Percentiles rank a stretch among this genome's conserved stretches.
Evolutionary conservation across 1,140 invertebrate genomes (phyloP).

Genomic region (Amyelois transitella): DNA sequence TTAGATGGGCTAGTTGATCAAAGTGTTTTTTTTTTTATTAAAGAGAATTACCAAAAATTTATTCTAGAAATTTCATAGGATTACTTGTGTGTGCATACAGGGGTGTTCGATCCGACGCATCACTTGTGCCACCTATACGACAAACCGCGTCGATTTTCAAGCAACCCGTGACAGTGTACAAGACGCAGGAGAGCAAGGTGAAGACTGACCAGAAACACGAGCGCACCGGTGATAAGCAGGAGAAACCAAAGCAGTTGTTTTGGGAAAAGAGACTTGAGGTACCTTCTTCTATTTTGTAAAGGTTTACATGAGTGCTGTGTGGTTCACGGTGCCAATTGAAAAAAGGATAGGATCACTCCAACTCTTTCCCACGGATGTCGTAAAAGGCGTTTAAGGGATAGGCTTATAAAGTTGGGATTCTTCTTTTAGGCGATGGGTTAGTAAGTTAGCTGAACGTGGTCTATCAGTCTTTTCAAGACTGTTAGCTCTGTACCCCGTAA

Average conservation of each 20-base stretch:
- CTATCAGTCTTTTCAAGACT: too few relatives aligned
- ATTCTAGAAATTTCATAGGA: not conserved
- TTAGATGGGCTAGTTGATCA: too few relatives aligned
- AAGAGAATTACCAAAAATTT: not conserved
- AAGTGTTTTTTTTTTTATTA: not conserved
- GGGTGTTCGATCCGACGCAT: conserved; percentile 89
- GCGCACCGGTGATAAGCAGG: conserved; percentile 80
- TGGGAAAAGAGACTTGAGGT: conserved; percentile 97
- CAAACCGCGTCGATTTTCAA: conserved; percentile 99
- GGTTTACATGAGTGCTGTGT: not conserved
- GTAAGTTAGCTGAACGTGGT: too few relatives aligned
- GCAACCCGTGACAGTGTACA: conserved; percentile 96
- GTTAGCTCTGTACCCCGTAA: too few relatives aligned
- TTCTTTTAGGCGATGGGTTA: too few relatives aligned
- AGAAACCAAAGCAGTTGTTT: conserved; percentile 97
- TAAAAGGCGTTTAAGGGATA: too few relatives aligned
- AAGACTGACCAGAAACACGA: conserved; percentile 91
- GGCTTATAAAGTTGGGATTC: too few relatives aligned
- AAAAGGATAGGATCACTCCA: too few relatives aligned
- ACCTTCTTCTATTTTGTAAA: not conserved
- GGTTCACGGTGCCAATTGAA: too few relatives aligned
- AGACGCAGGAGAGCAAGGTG: conserved; percentile 91
- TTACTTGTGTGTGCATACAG: conserved; percentile 51
- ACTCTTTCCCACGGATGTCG: too few relatives aligned
- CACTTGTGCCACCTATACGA: conserved; percentile 93